Evolutionary conservation across 2,888 invertebrate genomes (phyloP).

Genomic region (Selenia dentaria): DNA sequence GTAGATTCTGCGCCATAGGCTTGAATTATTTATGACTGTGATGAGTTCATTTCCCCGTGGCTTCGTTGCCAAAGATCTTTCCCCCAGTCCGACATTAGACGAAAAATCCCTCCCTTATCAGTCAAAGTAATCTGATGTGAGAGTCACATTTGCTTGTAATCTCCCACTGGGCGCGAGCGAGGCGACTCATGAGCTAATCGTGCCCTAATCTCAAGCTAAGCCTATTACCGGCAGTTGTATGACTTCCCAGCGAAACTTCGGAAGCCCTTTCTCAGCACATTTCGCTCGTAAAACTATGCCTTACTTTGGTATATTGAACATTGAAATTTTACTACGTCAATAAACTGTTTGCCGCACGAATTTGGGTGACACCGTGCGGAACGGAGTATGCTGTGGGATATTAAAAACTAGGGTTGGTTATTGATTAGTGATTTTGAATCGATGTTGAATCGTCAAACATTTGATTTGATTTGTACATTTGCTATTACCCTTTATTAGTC

Average conservation of each 20-base stretch:
- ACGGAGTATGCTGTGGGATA: conserved; percentile 34
- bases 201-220: conserved; percentile 80
- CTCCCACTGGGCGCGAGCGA: conserved; percentile 63
- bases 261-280: conserved; percentile 80
- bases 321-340: conserved; percentile 72
- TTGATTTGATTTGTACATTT: no score
- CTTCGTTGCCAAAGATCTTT: not conserved
- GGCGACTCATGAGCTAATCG: conserved; percentile 76
- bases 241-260: conserved; percentile 82
- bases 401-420: conserved; percentile 42
- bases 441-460: conserved; percentile 26
- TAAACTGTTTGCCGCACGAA: conserved; percentile 61
- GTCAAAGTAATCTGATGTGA: conserved; percentile 66
- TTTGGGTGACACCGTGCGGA: conserved; percentile 50
- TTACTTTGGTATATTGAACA: conserved; percentile 67
- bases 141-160: conserved; percentile 73
- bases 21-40: not conserved
- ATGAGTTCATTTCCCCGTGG: not conserved
- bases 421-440: conserved; percentile 31
- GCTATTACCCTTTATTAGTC: no score
- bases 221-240: conserved; percentile 82
- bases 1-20: no score
- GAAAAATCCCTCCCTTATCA: conserved; percentile 36
- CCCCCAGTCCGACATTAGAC: conserved; percentile 8
- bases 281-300: conserved; percentile 76